Percentiles rank a stretch among this genome's conserved stretches.
Evolutionary conservation across 2,797 vertebrate species (phyloP).

Genomic region (Hylomyscus alleni): DNA sequence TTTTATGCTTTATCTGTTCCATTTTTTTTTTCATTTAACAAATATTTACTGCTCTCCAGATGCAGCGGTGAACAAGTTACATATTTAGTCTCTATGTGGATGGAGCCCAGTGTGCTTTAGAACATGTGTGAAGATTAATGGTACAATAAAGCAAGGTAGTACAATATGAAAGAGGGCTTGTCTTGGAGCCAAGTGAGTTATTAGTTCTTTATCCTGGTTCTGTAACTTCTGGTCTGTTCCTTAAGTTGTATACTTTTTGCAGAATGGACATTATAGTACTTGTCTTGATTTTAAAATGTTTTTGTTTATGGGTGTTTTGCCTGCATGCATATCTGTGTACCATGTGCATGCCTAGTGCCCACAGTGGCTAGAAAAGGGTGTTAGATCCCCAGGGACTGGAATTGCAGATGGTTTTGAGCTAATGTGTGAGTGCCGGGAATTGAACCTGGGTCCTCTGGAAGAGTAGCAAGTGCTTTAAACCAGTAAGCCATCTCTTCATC

Average conservation of each 20-base stretch:
- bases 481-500: neutral
- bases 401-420: neutral
- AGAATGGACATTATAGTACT: constrained; percentile 22
- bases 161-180: neutral
- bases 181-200: constrained; percentile 34
- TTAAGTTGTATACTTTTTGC: constrained; percentile 34
- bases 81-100: constrained; percentile 17
- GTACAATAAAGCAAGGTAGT: neutral
- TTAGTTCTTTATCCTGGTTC: constrained; percentile 45
- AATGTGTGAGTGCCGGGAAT: neutral
- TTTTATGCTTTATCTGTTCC: constrained; percentile 36
- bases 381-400: neutral
- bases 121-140: constrained; percentile 16
- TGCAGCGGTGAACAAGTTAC: constrained; percentile 21
- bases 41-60: constrained; percentile 59
- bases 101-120: constrained; percentile 20
- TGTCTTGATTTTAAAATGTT: neutral
- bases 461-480: neutral
- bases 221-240: neutral
- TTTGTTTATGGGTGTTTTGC: neutral
- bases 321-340: neutral
- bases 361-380: neutral
- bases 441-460: neutral
- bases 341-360: neutral
- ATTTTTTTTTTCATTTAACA: constrained; percentile 13